These are phyloP conservation scores for Cyclura pinguis DNA, from an alignment of 2,797 vertebrate genomes.

Conservation along the genomic window DNA sequence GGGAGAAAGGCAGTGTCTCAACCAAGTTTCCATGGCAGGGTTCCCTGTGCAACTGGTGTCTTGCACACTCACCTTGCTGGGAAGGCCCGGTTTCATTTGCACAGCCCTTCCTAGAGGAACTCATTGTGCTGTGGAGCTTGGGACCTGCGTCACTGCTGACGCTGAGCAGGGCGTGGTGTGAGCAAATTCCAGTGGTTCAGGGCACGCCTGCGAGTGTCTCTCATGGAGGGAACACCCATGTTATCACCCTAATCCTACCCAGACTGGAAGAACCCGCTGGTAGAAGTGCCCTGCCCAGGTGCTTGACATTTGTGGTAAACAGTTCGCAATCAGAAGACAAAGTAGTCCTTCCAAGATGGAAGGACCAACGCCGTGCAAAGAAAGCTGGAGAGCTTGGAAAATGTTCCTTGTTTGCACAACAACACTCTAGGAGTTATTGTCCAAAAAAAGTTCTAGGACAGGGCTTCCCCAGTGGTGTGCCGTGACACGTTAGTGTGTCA, in stretches of 20 bases:
- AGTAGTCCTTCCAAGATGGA: background rate
- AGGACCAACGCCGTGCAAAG: too few relatives aligned
- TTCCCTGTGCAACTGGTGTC: too few relatives aligned
- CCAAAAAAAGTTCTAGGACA: background rate
- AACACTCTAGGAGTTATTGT: too few relatives aligned
- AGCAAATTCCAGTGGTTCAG: background rate
- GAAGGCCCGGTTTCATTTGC: background rate
- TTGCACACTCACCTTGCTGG: background rate
- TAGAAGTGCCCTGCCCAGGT: background rate
- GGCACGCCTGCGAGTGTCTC: background rate
- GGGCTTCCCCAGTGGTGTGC: too few relatives aligned
- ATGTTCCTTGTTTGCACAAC: background rate
- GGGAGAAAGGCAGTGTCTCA: too few relatives aligned
- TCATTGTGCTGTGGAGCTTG: too few relatives aligned
- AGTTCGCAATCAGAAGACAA: background rate
- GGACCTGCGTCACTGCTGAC: background rate
- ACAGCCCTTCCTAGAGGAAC: background rate
- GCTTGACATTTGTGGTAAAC: background rate
- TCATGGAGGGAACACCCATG: background rate
- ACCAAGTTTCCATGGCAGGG: background rate
- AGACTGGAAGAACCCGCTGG: conserved; percentile 18
- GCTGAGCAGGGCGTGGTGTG: background rate
- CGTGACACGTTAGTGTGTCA: too few relatives aligned
- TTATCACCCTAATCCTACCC: background rate
- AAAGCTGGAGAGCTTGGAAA: too few relatives aligned